Base-by-base conservation (phyloP, 1,140 invertebrate genomes). In the Oreohelix idahoensis region DNA sequence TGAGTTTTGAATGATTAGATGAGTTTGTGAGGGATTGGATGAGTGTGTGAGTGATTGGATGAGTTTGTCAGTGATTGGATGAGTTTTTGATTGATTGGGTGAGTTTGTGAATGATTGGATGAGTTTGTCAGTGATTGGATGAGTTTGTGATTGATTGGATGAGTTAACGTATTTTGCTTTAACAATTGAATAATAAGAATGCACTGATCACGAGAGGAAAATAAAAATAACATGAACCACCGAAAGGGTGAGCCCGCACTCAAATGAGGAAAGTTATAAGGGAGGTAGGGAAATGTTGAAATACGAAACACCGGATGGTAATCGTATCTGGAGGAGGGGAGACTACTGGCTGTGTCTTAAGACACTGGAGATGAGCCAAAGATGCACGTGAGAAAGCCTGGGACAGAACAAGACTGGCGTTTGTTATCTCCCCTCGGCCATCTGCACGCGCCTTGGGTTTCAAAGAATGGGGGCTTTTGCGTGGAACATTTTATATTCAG, bases 361-460 rank as follows among this genome's bases (percentile, higher is more conserved):
- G 53, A 58, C 15, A 58, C 53, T 58, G 53, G 53, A 58, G 53
- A 58, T n/a, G 53, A 58, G 53, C 53, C 53, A 58, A 58, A 58
- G 69, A 71, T 20, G 32, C 69, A 35, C 32, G 69, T 35, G 69
- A 71, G 38, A 39, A 39, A 35, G 5, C 69, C 32, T 13, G 63
- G 38, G 38, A 71, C 32, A 39, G 38, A 71, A 71, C 69, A 71
- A n/a, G 15, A 71, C 32, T 17, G 10, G 2, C 4, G 32, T 71
- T 71, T 71, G 29, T 71, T 71, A 71, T 71, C 69, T 71, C 11
- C 11, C 32, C 4, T 23, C 32, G 5, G n/a, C 69, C 32, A 71
- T 71, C 69, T 71, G 69, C 38, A 71, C 2, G 17, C 10, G 69
- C 29, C 11, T 71, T 5, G 4, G 23, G 32, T 71, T 71, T 71